Evolutionary conservation across 2,888 invertebrate species (phyloP), one percentile per base, ranked within the genome.

Genomic region (Meloe dianella): DNA sequence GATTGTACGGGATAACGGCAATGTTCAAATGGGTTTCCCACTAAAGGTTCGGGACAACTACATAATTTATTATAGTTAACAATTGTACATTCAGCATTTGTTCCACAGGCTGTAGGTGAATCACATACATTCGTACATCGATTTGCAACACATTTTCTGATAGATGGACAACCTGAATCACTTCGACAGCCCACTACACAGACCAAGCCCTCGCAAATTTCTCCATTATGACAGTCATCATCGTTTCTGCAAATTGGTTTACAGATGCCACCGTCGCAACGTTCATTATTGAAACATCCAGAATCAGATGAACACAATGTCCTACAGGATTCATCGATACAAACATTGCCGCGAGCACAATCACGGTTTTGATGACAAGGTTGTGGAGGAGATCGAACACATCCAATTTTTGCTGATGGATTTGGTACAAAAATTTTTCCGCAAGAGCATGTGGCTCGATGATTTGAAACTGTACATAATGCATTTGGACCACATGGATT

Each of bases 401-500:
- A 96, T 0, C 94, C 96, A 38, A 96, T 89, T 79, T 94, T 93
- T 1, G 96, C 92, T 1, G 94, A 92, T 60, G 95, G 95, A 82
- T 93, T 95, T 12, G 95, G 92, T 75, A 95, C 93, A 80, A 95
- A 89, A 24, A 91, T 92, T 60, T 87, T 85, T 38, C 90, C 86
- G 79, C 96, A 96, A 24, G 92, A 90, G 79, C 96, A 96, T 41
- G 90, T 87, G 6, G 95, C 92, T 75, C 94, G 89, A 79, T 94
- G 92, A 78, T 93, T 92, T 12, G 90, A 88, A 1, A 93, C 92
- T 0, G 92, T 89, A 78, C 95, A 95, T 22, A 89, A 85, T 1
- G 95, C 92, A 78, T 95, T 94, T 0, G 94, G 94, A 17, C 95
- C 95, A 78, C 95, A 95, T 0, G 94, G 93, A 74, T 89, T 90